Conservation (phyloP, 2,113 vertebrate species). For the Phylloscopus trochiloides region DNA sequence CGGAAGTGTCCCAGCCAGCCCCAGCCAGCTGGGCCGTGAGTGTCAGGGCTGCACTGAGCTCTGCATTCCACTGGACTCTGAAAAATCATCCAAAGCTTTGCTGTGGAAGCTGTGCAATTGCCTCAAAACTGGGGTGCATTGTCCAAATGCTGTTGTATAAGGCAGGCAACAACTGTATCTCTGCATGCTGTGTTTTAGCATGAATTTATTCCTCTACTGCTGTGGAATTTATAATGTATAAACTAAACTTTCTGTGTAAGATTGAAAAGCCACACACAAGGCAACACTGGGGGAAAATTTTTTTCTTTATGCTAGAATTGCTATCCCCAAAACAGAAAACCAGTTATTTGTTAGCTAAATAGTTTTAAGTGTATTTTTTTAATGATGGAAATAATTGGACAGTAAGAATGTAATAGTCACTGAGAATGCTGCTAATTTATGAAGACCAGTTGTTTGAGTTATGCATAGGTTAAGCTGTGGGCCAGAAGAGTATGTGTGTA, state of each 20-base stretch:
- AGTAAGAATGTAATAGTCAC: not conserved
- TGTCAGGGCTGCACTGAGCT: not conserved
- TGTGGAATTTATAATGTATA: not conserved
- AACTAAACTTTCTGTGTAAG: not conserved
- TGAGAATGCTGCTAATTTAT: not conserved
- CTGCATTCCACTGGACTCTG: fast-evolving
- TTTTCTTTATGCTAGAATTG: not conserved
- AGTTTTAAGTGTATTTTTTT: not conserved
- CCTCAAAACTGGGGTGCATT: not conserved
- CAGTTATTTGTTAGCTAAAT: not conserved
- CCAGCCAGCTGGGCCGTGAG: fast-evolving
- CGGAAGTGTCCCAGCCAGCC: fast-evolving
- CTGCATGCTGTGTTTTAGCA: not conserved
- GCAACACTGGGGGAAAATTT: not conserved
- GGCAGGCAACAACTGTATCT: not conserved
- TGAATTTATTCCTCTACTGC: not conserved
- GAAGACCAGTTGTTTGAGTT: not conserved
- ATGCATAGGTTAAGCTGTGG: not conserved
- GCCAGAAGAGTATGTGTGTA: not conserved
- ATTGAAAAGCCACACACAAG: not conserved
- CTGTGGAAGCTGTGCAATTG: not conserved
- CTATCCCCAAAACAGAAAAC: not conserved
- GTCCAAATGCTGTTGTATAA: not conserved
- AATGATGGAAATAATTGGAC: not conserved
- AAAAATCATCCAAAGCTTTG: not conserved